Evolutionary conservation across 2,888 invertebrate species (phyloP), one percentile per base, ranked within the genome.

Genomic region (Diploptera punctata): DNA sequence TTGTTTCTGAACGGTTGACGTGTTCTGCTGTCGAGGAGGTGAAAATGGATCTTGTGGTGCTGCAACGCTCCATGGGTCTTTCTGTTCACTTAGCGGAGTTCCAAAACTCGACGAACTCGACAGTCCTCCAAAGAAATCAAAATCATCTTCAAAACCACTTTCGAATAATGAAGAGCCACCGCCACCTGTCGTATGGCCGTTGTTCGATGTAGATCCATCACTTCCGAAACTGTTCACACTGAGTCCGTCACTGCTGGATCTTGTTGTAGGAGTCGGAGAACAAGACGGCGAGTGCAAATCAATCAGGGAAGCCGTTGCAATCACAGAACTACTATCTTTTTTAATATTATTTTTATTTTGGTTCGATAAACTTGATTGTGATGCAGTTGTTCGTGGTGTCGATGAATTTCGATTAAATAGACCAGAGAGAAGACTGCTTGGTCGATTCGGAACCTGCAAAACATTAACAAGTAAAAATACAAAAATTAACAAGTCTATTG

Each of bases 131-230:
- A 89, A 89, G 60, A 89, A 84, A 80, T 93, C 92, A 81, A 92
- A 93, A 80, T 94, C 93, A 83, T 93, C 94, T 81, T 94, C 94
- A 80, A 94, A 94, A 3, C 93, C 92, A 82, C 92, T 92, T 80
- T 92, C 92, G 54, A 90, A 89, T 80, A 91, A 90, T 3, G 91
- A 91, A 7, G 88, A 87, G 79, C 88, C 90, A 18, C 91, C 90
- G 78, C 88, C 89, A 77, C 85, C 86, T 49, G 85, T 82, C 68
- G 86, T 87, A 77, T 88, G 87, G 67, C 84, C 85, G 3, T 85
- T 86, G 43, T 85, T 85, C 18, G 72, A 69, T 9, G 85, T 83
- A 69, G 86, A 87, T 43, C 90, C 90, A 81, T 91, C 91, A 13
- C 91, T 92, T 70, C 92, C 91, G 78, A 91, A 92, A 79, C 91